Base-by-base conservation (phyloP, 1,140 invertebrate genomes). In the Cotesia vestalis region DNA sequence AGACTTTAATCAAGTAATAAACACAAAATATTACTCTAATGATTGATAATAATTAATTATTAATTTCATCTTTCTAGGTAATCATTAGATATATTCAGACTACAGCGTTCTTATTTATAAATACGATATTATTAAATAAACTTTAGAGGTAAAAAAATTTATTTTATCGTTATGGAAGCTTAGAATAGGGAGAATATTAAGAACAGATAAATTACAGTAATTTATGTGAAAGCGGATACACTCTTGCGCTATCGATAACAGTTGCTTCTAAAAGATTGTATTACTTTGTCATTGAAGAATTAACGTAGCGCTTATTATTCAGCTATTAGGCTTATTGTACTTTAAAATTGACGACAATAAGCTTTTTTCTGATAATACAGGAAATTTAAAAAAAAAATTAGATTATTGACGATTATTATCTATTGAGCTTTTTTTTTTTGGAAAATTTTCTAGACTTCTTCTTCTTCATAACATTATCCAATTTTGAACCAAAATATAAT, bases 191-290 rank as follows among this genome's bases (percentile, higher is more conserved):
- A 40, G 34, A 46, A 11, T 52, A 5, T 55, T 20, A 55, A 55
- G n/a, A 14, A 9, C 11, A 55, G 17, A 55, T 1, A 12, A 12
- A 66, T 12, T 9, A 35, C 17, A 66, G 70, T 69, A 52, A 72
- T 72, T 35, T 76, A 68, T 11, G 62, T 73, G 68, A 62, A 64
- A 73, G 34, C 73, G 68, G 77, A 79, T 81, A 78, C 77, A 82
- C 75, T 78, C 78, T 78, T 73, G 77, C 79, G 75, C 80, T 82
- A 80, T 81, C 79, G 80, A 82, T 83, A 69, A 53, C 20, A 61
- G 62, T 35, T 46, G 60, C 62, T 66, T 64, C 46, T 40, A n/a
- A 53, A 53, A 38, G 12, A 20, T 11, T 11, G 38, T 46, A 57
- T 60, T 27, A 27, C 27, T 27, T 27, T 27, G 27, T 27, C 27